These are phyloP conservation scores for Campylorhamphus procurvoides DNA, from an alignment of 2,113 vertebrate genomes.

Conservation along the genomic window DNA sequence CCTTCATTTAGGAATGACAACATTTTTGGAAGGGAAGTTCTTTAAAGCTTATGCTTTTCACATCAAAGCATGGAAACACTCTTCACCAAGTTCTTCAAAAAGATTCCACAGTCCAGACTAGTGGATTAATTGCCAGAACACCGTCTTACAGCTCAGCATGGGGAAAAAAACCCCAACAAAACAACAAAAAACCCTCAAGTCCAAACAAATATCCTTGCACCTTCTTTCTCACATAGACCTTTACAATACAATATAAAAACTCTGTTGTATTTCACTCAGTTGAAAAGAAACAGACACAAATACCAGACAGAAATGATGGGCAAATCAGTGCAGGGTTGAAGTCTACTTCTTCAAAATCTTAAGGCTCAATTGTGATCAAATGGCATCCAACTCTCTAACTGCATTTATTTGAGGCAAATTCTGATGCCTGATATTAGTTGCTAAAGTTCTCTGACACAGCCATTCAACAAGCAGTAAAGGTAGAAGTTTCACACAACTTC, in stretches of 20 bases:
- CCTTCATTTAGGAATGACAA: constrained; percentile 25
- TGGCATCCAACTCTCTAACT: neutral
- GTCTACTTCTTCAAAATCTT: neutral
- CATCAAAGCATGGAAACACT: constrained; percentile 40
- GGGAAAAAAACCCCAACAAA: neutral
- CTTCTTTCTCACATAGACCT: neutral
- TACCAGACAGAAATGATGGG: neutral
- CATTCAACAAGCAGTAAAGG: neutral
- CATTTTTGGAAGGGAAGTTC: constrained; percentile 43
- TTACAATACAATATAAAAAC: neutral
- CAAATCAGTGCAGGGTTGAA: neutral
- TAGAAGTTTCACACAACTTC: neutral
- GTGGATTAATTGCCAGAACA: neutral
- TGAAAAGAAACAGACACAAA: neutral
- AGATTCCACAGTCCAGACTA: neutral
- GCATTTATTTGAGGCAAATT: neutral
- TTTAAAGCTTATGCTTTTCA: constrained; percentile 17
- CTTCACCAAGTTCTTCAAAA: constrained; percentile 15
- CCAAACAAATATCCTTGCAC: neutral
- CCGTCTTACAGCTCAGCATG: neutral
- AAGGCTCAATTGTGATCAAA: neutral
- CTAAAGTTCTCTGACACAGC: neutral
- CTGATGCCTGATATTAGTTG: neutral
- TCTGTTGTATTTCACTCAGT: neutral
- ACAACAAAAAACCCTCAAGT: neutral